Conservation (phyloP, 2,797 vertebrate genomes). For the Somateria mollissima region DNA sequence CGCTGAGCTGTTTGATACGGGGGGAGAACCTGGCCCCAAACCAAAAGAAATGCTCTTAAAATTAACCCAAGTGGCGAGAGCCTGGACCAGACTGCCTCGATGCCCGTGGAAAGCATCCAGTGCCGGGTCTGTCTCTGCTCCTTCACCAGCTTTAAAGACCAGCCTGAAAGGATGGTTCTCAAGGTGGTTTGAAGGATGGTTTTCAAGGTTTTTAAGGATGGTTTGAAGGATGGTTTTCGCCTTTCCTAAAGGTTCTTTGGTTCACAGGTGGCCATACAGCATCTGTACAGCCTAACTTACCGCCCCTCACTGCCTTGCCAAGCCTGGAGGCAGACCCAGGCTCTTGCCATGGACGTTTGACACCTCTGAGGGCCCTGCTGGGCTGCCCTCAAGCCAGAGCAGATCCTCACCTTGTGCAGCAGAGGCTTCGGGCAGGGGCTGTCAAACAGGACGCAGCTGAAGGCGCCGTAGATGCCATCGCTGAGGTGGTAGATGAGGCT, state of each 20-base stretch:
- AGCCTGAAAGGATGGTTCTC: not conserved
- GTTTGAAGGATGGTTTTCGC: not conserved
- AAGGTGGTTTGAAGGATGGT: too few relatives aligned
- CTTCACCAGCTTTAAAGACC: not conserved
- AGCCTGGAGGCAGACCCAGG: not conserved
- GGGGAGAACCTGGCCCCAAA: too few relatives aligned
- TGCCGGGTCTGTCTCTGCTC: not conserved
- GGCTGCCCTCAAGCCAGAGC: rapidly evolving
- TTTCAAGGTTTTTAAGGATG: too few relatives aligned
- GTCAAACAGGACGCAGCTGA: constrained; percentile 77
- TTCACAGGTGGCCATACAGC: too few relatives aligned
- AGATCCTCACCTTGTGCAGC: constrained; percentile 77
- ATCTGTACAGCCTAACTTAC: not conserved
- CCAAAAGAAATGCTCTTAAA: not conserved
- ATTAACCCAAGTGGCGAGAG: not conserved
- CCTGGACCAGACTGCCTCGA: too few relatives aligned
- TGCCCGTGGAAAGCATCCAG: too few relatives aligned
- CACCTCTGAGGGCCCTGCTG: not conserved
- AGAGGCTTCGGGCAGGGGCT: constrained; percentile 66
- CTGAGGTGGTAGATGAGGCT: constrained; percentile 80
- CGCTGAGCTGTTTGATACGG: not conserved
- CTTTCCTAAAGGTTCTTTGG: not conserved
- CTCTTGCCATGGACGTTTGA: not conserved
- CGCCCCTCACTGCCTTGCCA: not conserved
- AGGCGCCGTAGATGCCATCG: constrained; percentile 80